Conservation (phyloP, 1,140 invertebrate genomes). For the Calephelis nemesis region DNA sequence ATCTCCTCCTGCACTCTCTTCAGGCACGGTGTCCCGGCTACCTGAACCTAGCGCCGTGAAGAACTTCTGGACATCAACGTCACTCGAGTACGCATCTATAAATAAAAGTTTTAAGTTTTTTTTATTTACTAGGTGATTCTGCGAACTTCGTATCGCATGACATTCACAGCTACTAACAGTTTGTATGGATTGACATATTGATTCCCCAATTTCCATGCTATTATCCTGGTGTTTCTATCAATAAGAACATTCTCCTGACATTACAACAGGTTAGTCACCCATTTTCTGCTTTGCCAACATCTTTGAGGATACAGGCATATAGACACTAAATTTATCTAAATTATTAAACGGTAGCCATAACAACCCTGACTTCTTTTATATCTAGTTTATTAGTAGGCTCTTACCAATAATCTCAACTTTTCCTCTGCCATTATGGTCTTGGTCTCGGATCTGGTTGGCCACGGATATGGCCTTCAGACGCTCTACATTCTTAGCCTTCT, state of each 20-base stretch:
- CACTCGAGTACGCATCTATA: conserved; percentile 83
- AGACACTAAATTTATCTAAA: too few relatives aligned
- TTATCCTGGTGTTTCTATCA: too few relatives aligned
- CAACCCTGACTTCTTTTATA: background rate
- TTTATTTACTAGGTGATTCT: background rate
- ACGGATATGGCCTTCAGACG: conserved; percentile 87
- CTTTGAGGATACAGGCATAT: too few relatives aligned
- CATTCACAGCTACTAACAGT: too few relatives aligned
- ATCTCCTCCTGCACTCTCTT: conserved; percentile 84
- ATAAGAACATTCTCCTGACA: too few relatives aligned
- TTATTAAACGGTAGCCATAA: too few relatives aligned
- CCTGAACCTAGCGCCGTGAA: conserved; percentile 87
- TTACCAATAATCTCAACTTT: conserved; percentile 87
- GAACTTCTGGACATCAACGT: conserved; percentile 83
- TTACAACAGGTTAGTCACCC: too few relatives aligned
- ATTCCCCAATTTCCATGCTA: too few relatives aligned
- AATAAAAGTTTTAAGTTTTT: conserved; percentile 6
- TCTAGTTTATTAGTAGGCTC: conserved; percentile 32
- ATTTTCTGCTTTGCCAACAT: too few relatives aligned
- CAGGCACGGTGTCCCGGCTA: conserved; percentile 82
- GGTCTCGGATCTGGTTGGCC: conserved; percentile 90
- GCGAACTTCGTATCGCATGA: too few relatives aligned
- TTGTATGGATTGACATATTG: too few relatives aligned
- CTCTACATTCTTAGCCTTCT: conserved; percentile 85
- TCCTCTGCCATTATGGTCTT: conserved; percentile 90